A percentile compares a stretch with the other conserved stretches of the same genome.
phyloP scores from a whole-genome alignment of 1,140 invertebrate genomes.

The Druon quercuslanigerum region DNA sequence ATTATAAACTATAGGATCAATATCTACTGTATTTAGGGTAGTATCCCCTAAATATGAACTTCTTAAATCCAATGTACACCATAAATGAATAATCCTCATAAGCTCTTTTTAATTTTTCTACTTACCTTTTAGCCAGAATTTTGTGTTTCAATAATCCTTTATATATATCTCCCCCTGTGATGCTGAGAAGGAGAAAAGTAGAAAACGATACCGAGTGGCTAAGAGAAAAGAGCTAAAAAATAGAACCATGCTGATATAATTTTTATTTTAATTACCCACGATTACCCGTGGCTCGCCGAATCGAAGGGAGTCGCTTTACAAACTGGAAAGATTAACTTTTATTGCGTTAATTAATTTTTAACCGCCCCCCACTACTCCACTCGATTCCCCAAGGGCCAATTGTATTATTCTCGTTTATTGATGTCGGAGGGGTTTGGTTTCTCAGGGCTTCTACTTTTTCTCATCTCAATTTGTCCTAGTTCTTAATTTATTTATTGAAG shows the following conservation, averaged over 20 bases:
- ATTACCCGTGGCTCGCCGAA: constrained; percentile 18
- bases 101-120: too few species aligned
- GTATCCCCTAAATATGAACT: too few species aligned
- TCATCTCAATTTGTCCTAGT: constrained; percentile 14
- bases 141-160: too few species aligned
- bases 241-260: constrained; percentile 41
- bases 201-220: background rate
- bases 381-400: constrained; percentile 45
- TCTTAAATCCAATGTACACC: too few species aligned
- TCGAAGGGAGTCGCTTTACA: constrained; percentile 37
- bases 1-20: too few species aligned
- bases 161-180: too few species aligned
- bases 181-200: constrained; percentile 6
- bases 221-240: constrained; percentile 10
- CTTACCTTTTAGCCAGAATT: too few species aligned
- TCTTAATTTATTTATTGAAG: background rate
- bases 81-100: too few species aligned
- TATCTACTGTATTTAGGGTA: too few species aligned
- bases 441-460: constrained; percentile 36
- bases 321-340: constrained; percentile 56
- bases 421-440: constrained; percentile 48
- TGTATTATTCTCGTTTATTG: constrained; percentile 63
- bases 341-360: constrained; percentile 63
- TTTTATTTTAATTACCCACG: constrained; percentile 48
- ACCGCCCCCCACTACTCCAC: constrained; percentile 31